Base-by-base conservation (phyloP, 2,797 vertebrate species). In the Notolepis coatsorum region DNA sequence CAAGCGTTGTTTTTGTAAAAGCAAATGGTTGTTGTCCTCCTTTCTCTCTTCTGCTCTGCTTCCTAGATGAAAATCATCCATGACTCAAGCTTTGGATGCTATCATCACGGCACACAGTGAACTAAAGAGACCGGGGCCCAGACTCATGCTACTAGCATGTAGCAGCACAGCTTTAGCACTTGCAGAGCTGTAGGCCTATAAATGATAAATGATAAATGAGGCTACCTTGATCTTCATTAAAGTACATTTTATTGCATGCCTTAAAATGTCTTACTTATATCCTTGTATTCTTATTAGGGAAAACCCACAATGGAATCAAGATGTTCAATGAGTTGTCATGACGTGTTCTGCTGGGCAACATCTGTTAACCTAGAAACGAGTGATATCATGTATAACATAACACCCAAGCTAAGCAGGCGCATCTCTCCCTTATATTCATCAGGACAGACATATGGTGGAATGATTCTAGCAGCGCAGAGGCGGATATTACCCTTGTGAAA, bases 301-400 rank as follows among this genome's bases (percentile, higher is more conserved):
- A 42, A 58, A 63, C 3, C 20, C 5, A 41, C 54, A 60, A 60
- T 9, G 48, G 51, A 62, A 63, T 57, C 35, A 67, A 17, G 15
- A 28, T 67, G 61, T 25, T 67, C 43, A 8, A 41, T 51, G 30
- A 33, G 33, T 23, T 35, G 9, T 47, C 13, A 27, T 28, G 24
- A 47, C 8, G 35, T 48, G 57, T 63, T 42, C 31, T 68, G 64
- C 52, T 48, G 54, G 56, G 60, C 51, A 63, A 1, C 77, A 79
- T 61, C 71, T 80, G 65, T 68, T 75, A 54, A 69, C 20, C 53
- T 51, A 72, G 51, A 71, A 53, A 65, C 1, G 2, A 72, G 58
- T 27, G 45, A 21, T 50, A 9, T 46, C 41, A n/a, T n/a, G 4
- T 3, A 42, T 30, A 62, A 70, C 38, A 62, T 52, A 53, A 24